These are phyloP conservation scores for Agrochola lota DNA, from an alignment of 2,888 invertebrate genomes.

Conservation along the genomic window DNA sequence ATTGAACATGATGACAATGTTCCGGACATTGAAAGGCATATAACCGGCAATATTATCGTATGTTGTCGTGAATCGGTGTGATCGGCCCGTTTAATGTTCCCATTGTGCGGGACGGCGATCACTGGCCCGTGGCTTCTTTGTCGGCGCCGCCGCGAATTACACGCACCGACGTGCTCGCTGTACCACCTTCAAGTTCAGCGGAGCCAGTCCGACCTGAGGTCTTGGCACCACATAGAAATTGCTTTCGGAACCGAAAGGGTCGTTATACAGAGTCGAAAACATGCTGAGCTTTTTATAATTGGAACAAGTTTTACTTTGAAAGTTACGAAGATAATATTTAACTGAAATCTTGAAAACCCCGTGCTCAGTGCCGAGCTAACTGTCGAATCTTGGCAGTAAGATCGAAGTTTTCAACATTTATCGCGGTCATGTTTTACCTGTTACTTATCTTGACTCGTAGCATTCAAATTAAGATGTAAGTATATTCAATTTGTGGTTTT, in stretches of 20 bases:
- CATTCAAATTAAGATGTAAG: slow-evolving; percentile 34
- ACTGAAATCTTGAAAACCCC: background rate
- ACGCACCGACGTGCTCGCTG: slow-evolving; percentile 23
- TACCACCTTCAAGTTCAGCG: slow-evolving; percentile 3
- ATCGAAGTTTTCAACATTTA: background rate
- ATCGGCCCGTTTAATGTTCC: slow-evolving; percentile 57
- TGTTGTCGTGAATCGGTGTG: slow-evolving; percentile 47
- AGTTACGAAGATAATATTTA: slow-evolving; percentile 1
- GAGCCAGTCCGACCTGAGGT: background rate
- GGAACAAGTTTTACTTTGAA: background rate
- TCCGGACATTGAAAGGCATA: slow-evolving; percentile 30
- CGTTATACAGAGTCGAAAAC: background rate
- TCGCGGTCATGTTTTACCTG: slow-evolving; percentile 17
- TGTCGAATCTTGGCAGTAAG: background rate
- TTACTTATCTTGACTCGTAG: slow-evolving; percentile 15
- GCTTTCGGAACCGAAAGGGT: background rate
- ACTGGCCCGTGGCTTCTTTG: slow-evolving; percentile 61
- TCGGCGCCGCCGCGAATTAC: slow-evolving; percentile 43
- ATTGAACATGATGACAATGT: slow-evolving; percentile 15
- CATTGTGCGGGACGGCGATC: slow-evolving; percentile 62
- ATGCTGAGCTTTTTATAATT: slow-evolving; percentile 6
- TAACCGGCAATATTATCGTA: slow-evolving; percentile 35
- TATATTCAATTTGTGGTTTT: slow-evolving; percentile 55
- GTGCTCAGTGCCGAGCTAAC: background rate
- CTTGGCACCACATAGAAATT: background rate